A percentile compares a stretch with the other conserved stretches of the same genome.
Conservation (phyloP, 1,140 invertebrate species). For the Choristoneura fumiferana region DNA sequence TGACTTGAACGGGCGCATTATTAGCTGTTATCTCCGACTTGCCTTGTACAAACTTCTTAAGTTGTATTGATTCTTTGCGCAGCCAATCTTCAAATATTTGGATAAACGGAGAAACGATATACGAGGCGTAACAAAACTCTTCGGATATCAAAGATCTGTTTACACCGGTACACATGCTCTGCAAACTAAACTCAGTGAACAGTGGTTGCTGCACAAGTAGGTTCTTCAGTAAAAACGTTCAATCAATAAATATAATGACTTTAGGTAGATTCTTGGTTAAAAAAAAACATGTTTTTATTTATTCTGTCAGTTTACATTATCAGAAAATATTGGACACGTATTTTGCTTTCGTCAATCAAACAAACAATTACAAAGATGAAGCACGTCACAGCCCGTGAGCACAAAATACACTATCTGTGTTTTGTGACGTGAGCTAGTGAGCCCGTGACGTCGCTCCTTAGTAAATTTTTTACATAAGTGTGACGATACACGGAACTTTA, state of each 20-base stretch:
- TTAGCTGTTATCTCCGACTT: background rate
- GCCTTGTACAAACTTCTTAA: background rate
- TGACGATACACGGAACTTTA: too few relatives aligned
- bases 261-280: background rate
- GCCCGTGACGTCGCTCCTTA: too few relatives aligned
- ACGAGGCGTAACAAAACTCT: constrained; percentile 11
- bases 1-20: background rate
- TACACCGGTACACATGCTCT: background rate
- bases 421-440: too few relatives aligned
- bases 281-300: background rate
- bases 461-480: too few relatives aligned
- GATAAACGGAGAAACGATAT: constrained; percentile 13
- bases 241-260: background rate
- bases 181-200: background rate
- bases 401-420: too few relatives aligned
- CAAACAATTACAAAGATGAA: too few relatives aligned
- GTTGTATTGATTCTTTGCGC: constrained; percentile 12
- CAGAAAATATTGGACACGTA: background rate
- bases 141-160: background rate
- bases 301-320: background rate
- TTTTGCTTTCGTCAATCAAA: too few relatives aligned
- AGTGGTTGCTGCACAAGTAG: too few relatives aligned
- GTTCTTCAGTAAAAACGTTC: background rate
- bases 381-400: too few relatives aligned
- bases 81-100: constrained; percentile 3